A percentile compares a stretch with the other conserved stretches of the same genome.
phyloP scores from a whole-genome alignment of 1,140 invertebrate species.

The Frieseomelitta varia region DNA sequence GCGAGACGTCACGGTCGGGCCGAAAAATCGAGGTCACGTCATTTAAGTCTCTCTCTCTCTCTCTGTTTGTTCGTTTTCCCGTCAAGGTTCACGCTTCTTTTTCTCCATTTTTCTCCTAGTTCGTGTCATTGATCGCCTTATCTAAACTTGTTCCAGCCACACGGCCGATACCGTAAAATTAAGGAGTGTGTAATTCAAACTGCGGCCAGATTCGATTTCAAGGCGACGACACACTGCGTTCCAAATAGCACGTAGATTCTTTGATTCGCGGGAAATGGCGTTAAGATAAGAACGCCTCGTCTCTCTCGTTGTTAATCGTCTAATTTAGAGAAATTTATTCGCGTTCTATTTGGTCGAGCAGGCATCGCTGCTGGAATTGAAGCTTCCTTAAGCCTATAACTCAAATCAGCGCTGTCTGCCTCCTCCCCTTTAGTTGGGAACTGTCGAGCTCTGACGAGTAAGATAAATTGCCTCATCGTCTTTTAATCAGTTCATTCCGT shows the following conservation, averaged over 20 bases:
- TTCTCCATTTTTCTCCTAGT: constrained; percentile 45
- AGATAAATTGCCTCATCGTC: not conserved
- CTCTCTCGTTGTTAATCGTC: not conserved
- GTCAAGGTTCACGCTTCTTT: not conserved
- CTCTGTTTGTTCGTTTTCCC: not conserved
- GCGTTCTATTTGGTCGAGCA: not conserved
- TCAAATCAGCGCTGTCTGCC: not conserved
- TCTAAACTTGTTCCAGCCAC: constrained; percentile 37
- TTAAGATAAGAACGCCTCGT: not conserved
- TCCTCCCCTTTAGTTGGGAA: not conserved
- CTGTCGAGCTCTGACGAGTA: not conserved
- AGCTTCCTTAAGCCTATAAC: not conserved
- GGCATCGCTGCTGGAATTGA: not conserved
- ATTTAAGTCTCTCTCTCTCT: constrained; percentile 51
- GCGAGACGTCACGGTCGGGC: constrained; percentile 68
- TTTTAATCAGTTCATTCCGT: not conserved
- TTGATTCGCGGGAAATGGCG: not conserved
- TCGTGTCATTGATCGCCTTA: constrained; percentile 54
- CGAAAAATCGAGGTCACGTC: constrained; percentile 73
- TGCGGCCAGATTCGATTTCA: constrained; percentile 37
- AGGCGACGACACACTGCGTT: not conserved
- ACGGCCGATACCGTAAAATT: constrained; percentile 46
- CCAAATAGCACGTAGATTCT: not conserved
- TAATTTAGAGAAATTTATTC: not conserved
- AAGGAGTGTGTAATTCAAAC: constrained; percentile 53